phyloP scores from a whole-genome alignment of 2,113 vertebrate species.

The Sardina pilchardus region DNA sequence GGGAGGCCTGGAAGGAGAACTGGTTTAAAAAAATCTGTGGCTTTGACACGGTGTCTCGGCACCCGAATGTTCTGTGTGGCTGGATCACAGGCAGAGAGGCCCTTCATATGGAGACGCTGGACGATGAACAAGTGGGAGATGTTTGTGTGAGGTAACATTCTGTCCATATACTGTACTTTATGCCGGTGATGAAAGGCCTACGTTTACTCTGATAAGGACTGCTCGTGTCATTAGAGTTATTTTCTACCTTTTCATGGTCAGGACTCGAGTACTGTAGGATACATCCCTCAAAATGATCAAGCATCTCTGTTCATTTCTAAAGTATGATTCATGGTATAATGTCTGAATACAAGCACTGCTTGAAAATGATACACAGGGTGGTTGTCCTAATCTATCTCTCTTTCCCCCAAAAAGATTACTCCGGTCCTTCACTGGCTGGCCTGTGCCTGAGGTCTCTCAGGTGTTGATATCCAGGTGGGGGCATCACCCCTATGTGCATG shows the following conservation, averaged over 20 bases:
- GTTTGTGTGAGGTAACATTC: constrained; percentile 53
- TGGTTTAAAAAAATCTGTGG: constrained; percentile 66
- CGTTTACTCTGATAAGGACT: background rate
- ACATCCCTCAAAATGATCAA: background rate
- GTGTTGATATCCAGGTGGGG: constrained; percentile 57
- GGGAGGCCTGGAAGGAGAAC: constrained; percentile 43
- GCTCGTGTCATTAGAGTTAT: too few relatives aligned
- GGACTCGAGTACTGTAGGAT: background rate
- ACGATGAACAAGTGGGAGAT: constrained; percentile 47
- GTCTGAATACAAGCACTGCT: background rate
- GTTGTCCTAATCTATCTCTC: background rate
- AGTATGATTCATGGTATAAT: background rate
- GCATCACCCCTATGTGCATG: constrained; percentile 51
- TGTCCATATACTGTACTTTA: background rate
- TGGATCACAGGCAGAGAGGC: constrained; percentile 64
- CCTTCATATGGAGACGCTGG: constrained; percentile 59
- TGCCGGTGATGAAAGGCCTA: background rate
- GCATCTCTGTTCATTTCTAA: background rate
- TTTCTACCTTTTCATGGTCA: background rate
- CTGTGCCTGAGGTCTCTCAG: constrained; percentile 49
- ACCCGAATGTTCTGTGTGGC: constrained; percentile 58
- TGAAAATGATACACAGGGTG: background rate
- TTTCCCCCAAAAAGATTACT: constrained; percentile 49
- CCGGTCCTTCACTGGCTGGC: constrained; percentile 57
- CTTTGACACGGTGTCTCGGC: constrained; percentile 61